Evolutionary conservation across 1,140 invertebrate genomes (phyloP), one percentile per base, ranked within the genome.

Genomic region (Aricia agestis): DNA sequence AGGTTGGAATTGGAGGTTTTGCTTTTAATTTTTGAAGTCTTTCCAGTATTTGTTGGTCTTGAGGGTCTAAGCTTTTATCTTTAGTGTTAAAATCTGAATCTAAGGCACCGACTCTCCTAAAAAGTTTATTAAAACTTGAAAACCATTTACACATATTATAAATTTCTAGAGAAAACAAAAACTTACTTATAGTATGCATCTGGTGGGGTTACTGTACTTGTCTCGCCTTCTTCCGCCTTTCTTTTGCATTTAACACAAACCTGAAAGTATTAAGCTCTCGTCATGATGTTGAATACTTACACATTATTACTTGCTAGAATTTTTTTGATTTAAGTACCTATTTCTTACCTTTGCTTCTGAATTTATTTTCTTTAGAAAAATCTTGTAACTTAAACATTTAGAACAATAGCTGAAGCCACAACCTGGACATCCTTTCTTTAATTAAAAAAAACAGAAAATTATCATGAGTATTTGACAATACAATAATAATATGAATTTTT

Each of bases 381-480:
- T 84, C 81, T 89, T 92, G 72, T 93, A 83, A 71, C 90, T 93
- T 59, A 95, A 82, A 83, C 94, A 95, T 82, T 94, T 94, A 74
- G 90, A 92, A 79, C 94, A 95, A 77, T 93, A 94, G 74, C 93
- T 94, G 78, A 94, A 93, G 31, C 94, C 94, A 83, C 94, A 95
- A 78, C 91, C 90, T 36, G 93, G 92, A 81, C 94, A 95, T 3
- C 94, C 94, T 88, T 93, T 91, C 94, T 94, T 75, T 83, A 84
- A 67, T 45, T 9, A 67, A 0, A 4, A 32, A 0, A 36, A 1
- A 36, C 5, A 36, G 9, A 36, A 36, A 6, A 36, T 25, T 25
- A 25, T 25, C 25, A 36, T 36, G 36, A 36, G 36, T 36, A 36
- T 36, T 36, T 36, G 36, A 36, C 36, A 6, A 36, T 2, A 36